Percentiles rank a stretch among this genome's conserved stretches.
Conservation (phyloP, 2,113 vertebrate genomes). For the Anthoscopus minutus region DNA sequence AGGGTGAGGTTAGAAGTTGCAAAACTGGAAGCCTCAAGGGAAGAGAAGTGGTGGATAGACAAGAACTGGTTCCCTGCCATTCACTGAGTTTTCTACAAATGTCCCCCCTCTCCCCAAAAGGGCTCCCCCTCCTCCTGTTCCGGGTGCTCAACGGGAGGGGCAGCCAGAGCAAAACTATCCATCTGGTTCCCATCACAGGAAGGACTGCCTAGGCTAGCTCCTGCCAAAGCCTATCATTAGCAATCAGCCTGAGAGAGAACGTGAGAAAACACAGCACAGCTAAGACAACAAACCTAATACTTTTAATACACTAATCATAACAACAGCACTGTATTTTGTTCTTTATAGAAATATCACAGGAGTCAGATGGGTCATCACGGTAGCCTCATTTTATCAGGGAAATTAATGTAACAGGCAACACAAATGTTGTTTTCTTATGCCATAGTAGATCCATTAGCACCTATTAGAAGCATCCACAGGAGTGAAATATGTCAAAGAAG, state of each 20-base stretch:
- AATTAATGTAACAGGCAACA: neutral
- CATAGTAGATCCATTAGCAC: neutral
- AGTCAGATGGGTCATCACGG: neutral
- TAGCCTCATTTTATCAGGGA: slow-evolving; percentile 22
- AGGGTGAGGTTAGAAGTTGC: slow-evolving; percentile 14
- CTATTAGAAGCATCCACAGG: neutral
- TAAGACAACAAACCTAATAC: slow-evolving; percentile 42
- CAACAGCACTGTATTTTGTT: neutral
- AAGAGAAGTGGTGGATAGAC: neutral
- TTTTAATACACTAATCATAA: slow-evolving; percentile 23
- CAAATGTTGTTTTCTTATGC: slow-evolving; percentile 12
- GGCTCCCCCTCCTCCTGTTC: neutral
- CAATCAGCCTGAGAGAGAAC: neutral
- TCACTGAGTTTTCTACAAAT: neutral
- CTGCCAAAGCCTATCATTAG: slow-evolving; percentile 42
- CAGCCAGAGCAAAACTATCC: neutral
- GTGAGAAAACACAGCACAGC: slow-evolving; percentile 28
- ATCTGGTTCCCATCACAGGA: slow-evolving; percentile 44
- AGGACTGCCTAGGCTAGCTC: neutral
- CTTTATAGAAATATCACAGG: neutral
- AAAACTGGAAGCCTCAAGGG: neutral
- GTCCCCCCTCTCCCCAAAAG: neutral
- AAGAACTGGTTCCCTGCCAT: neutral
- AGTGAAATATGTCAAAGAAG: neutral
- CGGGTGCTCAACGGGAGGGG: neutral